phyloP scores from a whole-genome alignment of 2,797 vertebrate genomes.

The Muscicapa striata region DNA sequence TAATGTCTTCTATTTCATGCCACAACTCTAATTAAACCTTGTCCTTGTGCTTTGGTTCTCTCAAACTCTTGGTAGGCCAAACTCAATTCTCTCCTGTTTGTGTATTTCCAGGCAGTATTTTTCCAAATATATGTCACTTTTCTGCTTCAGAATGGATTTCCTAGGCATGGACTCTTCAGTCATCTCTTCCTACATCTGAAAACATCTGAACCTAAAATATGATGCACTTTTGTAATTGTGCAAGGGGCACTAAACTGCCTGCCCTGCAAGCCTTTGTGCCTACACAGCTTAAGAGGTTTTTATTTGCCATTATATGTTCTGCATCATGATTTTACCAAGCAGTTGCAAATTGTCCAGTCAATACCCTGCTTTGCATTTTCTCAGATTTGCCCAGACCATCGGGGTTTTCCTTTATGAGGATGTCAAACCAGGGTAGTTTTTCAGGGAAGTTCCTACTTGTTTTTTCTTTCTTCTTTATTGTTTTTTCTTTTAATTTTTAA shows the following conservation, averaged over 20 bases:
- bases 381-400: not conserved
- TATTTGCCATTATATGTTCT: not conserved
- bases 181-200: not conserved
- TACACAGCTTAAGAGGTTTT: not conserved
- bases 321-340: not conserved
- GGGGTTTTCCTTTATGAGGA: not conserved
- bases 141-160: not conserved
- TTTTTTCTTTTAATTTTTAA: not conserved
- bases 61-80: not conserved
- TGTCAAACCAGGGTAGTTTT: not conserved
- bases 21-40: not conserved
- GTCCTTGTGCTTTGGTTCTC: not conserved
- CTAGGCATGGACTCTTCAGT: not conserved
- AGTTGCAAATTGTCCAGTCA: not conserved
- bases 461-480: not conserved
- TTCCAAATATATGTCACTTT: not conserved
- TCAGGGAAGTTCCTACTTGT: not conserved
- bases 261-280: not conserved
- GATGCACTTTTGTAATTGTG: not conserved
- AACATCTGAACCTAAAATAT: not conserved
- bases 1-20: not conserved
- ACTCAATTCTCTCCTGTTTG: not conserved
- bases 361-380: not conserved
- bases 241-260: not conserved
- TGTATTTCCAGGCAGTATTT: not conserved